Evolutionary conservation across 2,888 invertebrate species (phyloP).

Genomic region (Cosmia pyralina): DNA sequence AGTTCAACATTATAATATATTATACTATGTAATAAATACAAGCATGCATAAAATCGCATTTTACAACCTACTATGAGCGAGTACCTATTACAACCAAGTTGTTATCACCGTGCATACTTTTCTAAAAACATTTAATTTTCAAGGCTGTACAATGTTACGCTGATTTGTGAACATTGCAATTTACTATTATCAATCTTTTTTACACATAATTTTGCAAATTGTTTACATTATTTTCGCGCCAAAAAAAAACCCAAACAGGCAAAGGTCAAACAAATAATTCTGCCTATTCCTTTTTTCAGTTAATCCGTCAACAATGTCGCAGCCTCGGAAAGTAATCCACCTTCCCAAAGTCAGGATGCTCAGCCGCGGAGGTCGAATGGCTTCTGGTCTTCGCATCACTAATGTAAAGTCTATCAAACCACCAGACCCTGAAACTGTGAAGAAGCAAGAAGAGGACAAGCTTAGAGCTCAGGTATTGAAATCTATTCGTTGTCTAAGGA

Average conservation of each 20-base stretch:
- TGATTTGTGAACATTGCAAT: conserved; percentile 11
- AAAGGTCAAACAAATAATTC: conserved; percentile 6
- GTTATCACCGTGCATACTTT: conserved; percentile 1
- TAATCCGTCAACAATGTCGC: conserved; percentile 74
- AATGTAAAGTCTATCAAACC: conserved; percentile 84
- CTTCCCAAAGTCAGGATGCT: conserved; percentile 84
- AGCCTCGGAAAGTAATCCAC: conserved; percentile 78
- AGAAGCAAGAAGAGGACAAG: conserved; percentile 81
- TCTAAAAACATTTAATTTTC: conserved; percentile 14
- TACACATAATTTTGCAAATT: background rate
- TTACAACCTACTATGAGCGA: background rate
- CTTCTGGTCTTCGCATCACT: conserved; percentile 81
- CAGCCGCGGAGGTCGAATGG: conserved; percentile 72
- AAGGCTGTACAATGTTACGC: conserved; percentile 9
- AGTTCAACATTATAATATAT: conserved; percentile 54
- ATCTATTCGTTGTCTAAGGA: background rate
- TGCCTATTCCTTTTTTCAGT: conserved; percentile 70
- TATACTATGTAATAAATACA: background rate
- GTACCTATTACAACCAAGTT: background rate
- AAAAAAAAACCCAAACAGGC: background rate
- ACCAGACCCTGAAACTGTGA: conserved; percentile 77
- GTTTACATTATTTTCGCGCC: background rate
- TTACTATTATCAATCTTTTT: background rate
- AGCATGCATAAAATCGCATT: background rate
- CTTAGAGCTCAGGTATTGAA: conserved; percentile 81